Evolutionary conservation across 2,113 vertebrate species (phyloP).

Genomic region (Heliornis fulica): DNA sequence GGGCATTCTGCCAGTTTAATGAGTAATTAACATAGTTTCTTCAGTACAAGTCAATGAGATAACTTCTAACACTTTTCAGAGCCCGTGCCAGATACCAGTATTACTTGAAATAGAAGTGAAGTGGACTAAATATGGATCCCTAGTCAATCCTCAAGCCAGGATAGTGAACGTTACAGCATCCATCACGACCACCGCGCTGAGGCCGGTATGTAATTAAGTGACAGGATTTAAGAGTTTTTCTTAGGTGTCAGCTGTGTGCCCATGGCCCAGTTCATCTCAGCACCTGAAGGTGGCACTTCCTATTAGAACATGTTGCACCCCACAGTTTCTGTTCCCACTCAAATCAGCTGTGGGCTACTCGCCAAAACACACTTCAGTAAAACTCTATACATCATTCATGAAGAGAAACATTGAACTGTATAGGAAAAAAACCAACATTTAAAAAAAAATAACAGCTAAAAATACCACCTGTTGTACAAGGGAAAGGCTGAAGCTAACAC

Average conservation of each 20-base stretch:
- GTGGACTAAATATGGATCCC: slow-evolving; percentile 91
- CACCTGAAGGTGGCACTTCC: not conserved
- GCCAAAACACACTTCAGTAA: not conserved
- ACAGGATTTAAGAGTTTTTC: not conserved
- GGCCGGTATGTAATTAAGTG: slow-evolving; percentile 57
- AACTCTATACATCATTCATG: not conserved
- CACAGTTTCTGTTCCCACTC: not conserved
- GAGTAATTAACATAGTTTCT: not conserved
- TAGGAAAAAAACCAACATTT: not conserved
- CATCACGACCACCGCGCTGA: slow-evolving; percentile 28
- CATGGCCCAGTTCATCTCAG: not conserved
- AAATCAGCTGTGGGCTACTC: not conserved
- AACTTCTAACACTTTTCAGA: slow-evolving; percentile 36
- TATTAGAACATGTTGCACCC: not conserved
- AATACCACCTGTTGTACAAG: not conserved
- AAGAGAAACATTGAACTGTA: not conserved
- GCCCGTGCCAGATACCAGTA: slow-evolving; percentile 83
- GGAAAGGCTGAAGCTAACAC: not conserved
- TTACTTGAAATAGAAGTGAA: slow-evolving; percentile 82
- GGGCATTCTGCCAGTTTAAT: not conserved
- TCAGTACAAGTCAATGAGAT: not conserved
- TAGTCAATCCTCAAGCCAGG: slow-evolving; percentile 88
- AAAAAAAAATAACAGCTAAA: not conserved
- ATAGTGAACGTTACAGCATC: slow-evolving; percentile 81
- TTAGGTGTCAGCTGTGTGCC: not conserved